Conservation (phyloP, 92 coral and sea anemone genomes). For the Parazoanthus atlanticus region DNA sequence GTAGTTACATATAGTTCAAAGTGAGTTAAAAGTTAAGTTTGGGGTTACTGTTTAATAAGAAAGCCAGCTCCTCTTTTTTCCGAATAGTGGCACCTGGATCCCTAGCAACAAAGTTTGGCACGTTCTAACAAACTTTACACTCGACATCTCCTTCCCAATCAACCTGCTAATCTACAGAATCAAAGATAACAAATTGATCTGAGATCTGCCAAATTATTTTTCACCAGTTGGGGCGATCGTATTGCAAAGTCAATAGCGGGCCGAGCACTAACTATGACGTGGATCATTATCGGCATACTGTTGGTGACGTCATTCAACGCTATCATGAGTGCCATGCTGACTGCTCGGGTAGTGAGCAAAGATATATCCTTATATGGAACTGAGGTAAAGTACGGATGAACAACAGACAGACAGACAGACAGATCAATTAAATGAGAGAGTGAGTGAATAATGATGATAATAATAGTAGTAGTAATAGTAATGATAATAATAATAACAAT, state of each 20-base stretch:
- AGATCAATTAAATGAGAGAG: neutral
- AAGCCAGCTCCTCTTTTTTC: no score
- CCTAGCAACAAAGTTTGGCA: no score
- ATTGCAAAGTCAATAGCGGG: constrained; percentile 76
- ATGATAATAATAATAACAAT: no score
- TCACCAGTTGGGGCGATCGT: constrained; percentile 87
- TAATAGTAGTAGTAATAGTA: no score
- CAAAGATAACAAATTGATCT: neutral
- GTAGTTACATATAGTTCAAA: no score
- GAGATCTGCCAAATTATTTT: neutral
- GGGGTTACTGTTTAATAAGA: no score
- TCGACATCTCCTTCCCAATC: neutral
- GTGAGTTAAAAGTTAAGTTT: no score
- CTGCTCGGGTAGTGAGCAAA: constrained; percentile 76
- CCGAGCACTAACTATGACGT: constrained; percentile 73
- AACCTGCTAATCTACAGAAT: neutral
- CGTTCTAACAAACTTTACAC: no score
- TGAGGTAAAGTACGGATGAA: constrained; percentile 56
- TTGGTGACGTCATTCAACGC: constrained; percentile 90
- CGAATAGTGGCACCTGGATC: no score
- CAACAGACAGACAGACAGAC: constrained; percentile 4
- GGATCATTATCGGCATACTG: constrained; percentile 86
- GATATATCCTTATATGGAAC: constrained; percentile 84
- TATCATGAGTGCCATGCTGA: constrained; percentile 84
- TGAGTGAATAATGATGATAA: neutral